Percentiles rank a stretch among this genome's conserved stretches.
Conservation (phyloP, 2,113 vertebrate species). For the Muntiacus reevesi region DNA sequence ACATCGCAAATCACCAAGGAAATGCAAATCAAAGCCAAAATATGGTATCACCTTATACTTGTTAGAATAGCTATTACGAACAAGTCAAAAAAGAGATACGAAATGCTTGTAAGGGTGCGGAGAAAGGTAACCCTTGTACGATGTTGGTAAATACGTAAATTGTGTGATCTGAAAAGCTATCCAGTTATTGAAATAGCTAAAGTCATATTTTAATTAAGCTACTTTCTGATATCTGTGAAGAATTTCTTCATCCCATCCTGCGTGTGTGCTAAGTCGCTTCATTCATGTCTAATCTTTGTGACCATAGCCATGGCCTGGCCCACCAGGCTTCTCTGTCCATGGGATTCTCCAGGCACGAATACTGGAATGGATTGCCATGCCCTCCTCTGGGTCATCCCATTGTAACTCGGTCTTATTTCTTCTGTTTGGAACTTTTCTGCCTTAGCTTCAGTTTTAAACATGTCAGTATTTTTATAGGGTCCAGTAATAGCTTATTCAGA, state of each 20-base stretch:
- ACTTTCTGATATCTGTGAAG: background rate
- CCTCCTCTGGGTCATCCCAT: background rate
- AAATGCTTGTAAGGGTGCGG: background rate
- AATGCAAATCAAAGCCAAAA: background rate
- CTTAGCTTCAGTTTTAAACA: slow-evolving; percentile 8
- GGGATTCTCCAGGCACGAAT: background rate
- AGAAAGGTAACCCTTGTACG: background rate
- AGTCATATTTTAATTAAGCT: slow-evolving; percentile 1
- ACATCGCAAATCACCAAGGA: background rate
- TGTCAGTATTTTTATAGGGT: background rate
- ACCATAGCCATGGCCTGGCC: background rate
- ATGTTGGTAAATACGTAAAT: background rate
- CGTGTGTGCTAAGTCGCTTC: background rate
- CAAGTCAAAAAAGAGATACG: background rate
- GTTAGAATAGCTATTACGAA: background rate
- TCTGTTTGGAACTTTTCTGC: slow-evolving; percentile 5
- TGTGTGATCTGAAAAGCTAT: background rate
- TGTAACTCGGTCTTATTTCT: background rate
- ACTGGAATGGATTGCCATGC: background rate
- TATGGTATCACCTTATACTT: background rate
- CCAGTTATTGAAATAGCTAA: slow-evolving; percentile 19
- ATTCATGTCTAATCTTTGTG: background rate
- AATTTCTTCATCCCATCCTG: background rate
- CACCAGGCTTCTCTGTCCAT: background rate
- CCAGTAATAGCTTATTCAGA: slow-evolving; percentile 4